These are phyloP conservation scores for Pyrocoelia pectoralis DNA, from an alignment of 2,888 invertebrate species.

Conservation along the genomic window DNA sequence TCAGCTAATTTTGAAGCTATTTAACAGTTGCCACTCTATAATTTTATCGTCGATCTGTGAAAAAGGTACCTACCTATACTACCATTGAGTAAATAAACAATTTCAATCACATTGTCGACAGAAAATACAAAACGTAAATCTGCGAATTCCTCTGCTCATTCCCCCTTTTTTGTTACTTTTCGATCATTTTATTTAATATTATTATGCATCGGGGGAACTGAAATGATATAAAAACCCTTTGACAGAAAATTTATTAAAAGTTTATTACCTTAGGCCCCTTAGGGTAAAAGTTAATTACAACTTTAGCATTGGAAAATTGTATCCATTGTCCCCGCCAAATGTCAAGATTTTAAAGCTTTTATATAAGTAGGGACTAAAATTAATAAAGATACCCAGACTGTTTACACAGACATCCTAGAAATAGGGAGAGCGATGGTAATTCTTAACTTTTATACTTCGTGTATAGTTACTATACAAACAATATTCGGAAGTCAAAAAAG, in stretches of 20 bases:
- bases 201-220: not conserved
- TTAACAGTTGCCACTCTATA: no score
- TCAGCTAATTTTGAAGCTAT: no score
- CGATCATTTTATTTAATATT: conserved; percentile 4
- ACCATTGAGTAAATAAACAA: no score
- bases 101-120: no score
- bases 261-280: conserved; percentile 25
- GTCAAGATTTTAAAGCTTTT: conserved; percentile 47
- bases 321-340: conserved; percentile 50
- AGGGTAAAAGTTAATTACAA: conserved; percentile 50
- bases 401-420: conserved; percentile 33
- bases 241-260: conserved; percentile 21
- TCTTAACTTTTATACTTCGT: not conserved
- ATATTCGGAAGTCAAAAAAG: not conserved
- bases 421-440: not conserved
- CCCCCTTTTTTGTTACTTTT: no score
- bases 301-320: conserved; percentile 44
- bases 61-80: no score
- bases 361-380: conserved; percentile 37
- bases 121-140: no score
- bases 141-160: no score
- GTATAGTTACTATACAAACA: not conserved
- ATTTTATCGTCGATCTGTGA: no score
- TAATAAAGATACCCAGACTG: conserved; percentile 40
- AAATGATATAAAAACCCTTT: conserved; percentile 14